phyloP scores from a whole-genome alignment of 2,797 vertebrate species.

The Spinus olivaceus region DNA sequence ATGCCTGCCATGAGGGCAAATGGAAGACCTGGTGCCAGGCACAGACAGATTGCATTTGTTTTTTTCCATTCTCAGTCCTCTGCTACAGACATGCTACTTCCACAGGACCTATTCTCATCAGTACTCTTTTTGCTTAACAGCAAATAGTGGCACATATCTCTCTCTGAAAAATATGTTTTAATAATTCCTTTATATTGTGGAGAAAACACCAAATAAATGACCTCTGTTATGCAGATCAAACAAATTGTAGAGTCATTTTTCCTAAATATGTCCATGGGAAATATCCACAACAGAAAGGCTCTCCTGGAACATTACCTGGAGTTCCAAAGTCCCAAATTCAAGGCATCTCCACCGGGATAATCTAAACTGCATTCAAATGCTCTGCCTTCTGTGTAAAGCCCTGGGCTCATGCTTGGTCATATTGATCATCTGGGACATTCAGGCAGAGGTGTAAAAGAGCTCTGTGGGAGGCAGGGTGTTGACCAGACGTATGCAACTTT shows the following conservation, averaged over 20 bases:
- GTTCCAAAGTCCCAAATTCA: background rate
- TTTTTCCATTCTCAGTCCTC: background rate
- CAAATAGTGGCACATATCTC: background rate
- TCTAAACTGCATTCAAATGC: background rate
- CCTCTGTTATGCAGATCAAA: background rate
- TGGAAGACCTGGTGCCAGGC: conserved; percentile 19
- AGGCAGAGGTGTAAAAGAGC: background rate
- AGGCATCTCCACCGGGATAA: background rate
- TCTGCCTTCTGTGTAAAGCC: background rate
- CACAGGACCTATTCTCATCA: background rate
- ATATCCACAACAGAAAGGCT: background rate
- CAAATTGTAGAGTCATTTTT: background rate
- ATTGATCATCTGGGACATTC: background rate
- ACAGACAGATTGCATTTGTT: conserved; percentile 2
- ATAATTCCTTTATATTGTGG: background rate
- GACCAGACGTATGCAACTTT: background rate
- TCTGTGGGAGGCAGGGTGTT: background rate
- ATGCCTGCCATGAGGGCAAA: background rate
- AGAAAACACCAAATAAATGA: background rate
- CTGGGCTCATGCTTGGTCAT: background rate
- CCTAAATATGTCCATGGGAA: background rate
- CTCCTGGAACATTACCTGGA: background rate
- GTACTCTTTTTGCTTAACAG: background rate
- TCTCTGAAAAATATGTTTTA: background rate
- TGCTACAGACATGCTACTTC: background rate